Conservation (phyloP, 2,797 vertebrate genomes). For the Pipistrellus pygmaeus region DNA sequence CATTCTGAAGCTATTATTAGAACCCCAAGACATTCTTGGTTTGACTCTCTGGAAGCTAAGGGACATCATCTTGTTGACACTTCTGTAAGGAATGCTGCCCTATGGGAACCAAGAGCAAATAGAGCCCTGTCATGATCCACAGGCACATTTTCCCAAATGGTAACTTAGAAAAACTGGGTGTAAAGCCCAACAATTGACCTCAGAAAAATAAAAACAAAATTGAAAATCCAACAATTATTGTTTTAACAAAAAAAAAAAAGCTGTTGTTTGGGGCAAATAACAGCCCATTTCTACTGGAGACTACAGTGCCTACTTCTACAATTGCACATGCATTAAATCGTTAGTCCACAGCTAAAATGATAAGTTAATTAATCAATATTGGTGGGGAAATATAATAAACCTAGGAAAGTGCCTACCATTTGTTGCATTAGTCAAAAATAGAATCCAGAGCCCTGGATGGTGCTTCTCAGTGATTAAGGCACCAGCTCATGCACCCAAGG, state of each 20-base stretch:
- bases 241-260: neutral
- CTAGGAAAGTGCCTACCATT: neutral
- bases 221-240: neutral
- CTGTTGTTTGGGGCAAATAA: neutral
- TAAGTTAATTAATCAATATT: neutral
- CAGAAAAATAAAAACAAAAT: neutral
- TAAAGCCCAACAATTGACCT: neutral
- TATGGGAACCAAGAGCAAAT: neutral
- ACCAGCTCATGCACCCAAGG: too few species aligned
- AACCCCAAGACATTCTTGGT: neutral
- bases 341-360: neutral
- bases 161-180: neutral
- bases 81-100: neutral
- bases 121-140: neutral
- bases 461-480: too few species aligned
- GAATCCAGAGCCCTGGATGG: neutral
- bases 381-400: neutral
- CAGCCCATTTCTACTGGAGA: neutral
- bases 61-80: neutral
- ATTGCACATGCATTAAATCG: neutral
- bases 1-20: neutral
- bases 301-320: neutral
- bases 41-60: neutral
- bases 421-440: neutral
- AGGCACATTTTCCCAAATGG: neutral